Evolutionary conservation across 2,797 vertebrate genomes (phyloP).

Genomic region (Xiphorhynchus erythropygius): DNA sequence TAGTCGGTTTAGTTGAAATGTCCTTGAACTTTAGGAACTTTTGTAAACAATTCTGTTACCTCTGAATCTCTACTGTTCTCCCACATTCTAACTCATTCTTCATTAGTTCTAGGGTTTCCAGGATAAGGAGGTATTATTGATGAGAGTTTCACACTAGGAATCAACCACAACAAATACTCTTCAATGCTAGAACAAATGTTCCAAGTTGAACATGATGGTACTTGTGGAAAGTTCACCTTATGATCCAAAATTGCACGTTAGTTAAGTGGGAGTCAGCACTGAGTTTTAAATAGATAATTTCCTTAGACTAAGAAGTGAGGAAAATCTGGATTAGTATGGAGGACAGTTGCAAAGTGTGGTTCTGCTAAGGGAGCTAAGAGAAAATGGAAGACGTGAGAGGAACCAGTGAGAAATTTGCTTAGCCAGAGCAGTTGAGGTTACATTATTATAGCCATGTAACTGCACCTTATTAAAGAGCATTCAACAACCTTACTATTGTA

Average conservation of each 20-base stretch:
- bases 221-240: background rate
- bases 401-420: background rate
- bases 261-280: fast-evolving
- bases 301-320: background rate
- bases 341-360: background rate
- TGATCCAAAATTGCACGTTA: background rate
- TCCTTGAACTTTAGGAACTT: background rate
- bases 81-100: background rate
- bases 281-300: background rate
- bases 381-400: background rate
- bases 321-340: background rate
- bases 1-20: background rate
- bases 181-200: background rate
- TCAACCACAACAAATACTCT: background rate
- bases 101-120: background rate
- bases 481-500: background rate
- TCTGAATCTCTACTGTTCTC: background rate
- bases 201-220: background rate
- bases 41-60: background rate
- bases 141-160: background rate
- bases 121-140: background rate
- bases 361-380: background rate
- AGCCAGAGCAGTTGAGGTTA: background rate
- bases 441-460: background rate
- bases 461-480: background rate